phyloP scores from a whole-genome alignment of 2,113 vertebrate species.

The Lampris incognitus region DNA sequence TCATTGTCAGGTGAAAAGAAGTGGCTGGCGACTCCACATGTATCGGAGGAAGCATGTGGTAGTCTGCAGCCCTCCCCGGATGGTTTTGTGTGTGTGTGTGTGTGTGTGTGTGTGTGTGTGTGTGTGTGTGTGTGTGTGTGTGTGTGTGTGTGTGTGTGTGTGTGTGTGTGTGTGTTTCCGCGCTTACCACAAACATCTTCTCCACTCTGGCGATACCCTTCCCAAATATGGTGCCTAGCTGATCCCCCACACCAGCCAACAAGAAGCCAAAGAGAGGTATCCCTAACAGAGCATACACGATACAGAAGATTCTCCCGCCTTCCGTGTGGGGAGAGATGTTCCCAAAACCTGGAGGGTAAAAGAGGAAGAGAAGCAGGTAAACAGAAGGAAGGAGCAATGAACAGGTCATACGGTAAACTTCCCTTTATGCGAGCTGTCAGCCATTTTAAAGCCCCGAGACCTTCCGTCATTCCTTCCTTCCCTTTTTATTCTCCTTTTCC shows the following conservation, averaged over 20 bases:
- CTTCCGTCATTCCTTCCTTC: neutral
- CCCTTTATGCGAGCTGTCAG: too few relatives aligned
- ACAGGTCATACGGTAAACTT: too few relatives aligned
- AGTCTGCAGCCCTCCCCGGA: too few relatives aligned
- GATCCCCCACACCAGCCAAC: conserved; percentile 95
- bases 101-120: neutral
- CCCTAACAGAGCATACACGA: conserved; percentile 94
- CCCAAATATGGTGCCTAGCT: conserved; percentile 95
- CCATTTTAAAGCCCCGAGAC: too few relatives aligned
- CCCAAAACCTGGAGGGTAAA: conserved; percentile 88
- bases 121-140: neutral
- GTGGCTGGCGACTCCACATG: too few relatives aligned
- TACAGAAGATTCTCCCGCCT: conserved; percentile 95
- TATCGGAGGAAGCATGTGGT: too few relatives aligned
- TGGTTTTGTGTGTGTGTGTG: neutral
- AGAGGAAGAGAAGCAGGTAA: neutral
- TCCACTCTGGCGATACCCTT: conserved; percentile 95
- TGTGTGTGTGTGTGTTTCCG: neutral
- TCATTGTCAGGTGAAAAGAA: too few relatives aligned
- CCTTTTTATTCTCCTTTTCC: neutral
- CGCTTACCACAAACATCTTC: conserved; percentile 94
- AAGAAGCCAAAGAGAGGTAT: conserved; percentile 96
- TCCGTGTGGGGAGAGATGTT: conserved; percentile 95
- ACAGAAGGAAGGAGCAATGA: neutral
- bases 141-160: neutral